These are phyloP conservation scores for Myodes glareolus DNA, from an alignment of 2,113 vertebrate genomes.

Conservation along the genomic window DNA sequence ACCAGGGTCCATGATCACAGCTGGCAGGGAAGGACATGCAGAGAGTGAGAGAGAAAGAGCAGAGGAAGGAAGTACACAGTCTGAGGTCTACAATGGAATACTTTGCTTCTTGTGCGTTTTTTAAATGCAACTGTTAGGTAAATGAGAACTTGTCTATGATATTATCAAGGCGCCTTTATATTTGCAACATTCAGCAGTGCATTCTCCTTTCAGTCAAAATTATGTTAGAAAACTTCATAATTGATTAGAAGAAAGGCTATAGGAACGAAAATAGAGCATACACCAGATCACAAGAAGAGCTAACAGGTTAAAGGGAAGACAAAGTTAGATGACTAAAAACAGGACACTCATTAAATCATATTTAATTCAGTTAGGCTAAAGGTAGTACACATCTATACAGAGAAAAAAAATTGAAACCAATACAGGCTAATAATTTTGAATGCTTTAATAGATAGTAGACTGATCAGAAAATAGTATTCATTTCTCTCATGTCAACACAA, in stretches of 20 bases:
- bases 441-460: constrained; percentile 32
- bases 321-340: neutral
- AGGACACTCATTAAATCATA: neutral
- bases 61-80: neutral
- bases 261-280: neutral
- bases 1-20: fast-evolving
- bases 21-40: neutral
- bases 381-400: neutral
- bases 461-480: neutral
- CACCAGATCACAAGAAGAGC: neutral
- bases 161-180: neutral
- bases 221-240: neutral
- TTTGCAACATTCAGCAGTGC: neutral
- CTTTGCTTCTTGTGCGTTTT: neutral
- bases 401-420: constrained; percentile 20
- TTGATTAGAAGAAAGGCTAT: constrained; percentile 26
- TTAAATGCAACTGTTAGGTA: neutral
- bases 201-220: neutral
- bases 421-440: neutral
- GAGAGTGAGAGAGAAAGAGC: neutral
- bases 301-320: neutral
- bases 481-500: neutral
- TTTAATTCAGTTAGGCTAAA: constrained; percentile 40
- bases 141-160: neutral
- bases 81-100: neutral